phyloP scores from a whole-genome alignment of 1,140 invertebrate genomes.

The Daktulosphaira vitifoliae region DNA sequence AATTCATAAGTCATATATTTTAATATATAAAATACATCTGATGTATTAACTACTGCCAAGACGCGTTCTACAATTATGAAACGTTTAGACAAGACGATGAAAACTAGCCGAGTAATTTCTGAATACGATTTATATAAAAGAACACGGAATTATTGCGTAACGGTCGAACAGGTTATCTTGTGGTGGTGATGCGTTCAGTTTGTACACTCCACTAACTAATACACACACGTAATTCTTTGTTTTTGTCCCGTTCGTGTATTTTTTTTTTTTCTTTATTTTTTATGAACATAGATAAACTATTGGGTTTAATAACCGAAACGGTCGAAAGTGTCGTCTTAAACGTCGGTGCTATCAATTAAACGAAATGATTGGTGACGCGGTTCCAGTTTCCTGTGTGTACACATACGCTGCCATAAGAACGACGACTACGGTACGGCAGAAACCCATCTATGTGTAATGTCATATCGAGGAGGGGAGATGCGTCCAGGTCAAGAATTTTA shows the following conservation, averaged over 20 bases:
- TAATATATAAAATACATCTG: too few relatives aligned
- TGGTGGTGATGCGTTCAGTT: not conserved
- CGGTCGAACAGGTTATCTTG: constrained; percentile 6
- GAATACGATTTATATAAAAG: not conserved
- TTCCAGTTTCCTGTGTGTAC: not conserved
- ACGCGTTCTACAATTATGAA: too few relatives aligned
- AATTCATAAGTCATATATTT: too few relatives aligned
- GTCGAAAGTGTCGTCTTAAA: constrained; percentile 20
- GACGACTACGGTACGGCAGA: too few relatives aligned
- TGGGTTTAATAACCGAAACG: constrained; percentile 13
- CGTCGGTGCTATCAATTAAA: not conserved
- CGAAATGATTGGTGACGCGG: constrained; percentile 9
- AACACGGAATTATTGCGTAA: constrained; percentile 9
- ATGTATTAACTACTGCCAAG: too few relatives aligned
- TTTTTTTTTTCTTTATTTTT: not conserved
- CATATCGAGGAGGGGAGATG: not conserved
- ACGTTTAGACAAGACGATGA: too few relatives aligned
- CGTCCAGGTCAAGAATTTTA: constrained; percentile 29
- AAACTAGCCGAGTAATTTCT: constrained; percentile 22
- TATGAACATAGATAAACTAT: too few relatives aligned
- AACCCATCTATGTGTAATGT: too few relatives aligned
- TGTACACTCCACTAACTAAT: not conserved
- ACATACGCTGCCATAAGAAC: too few relatives aligned
- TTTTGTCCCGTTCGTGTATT: not conserved
- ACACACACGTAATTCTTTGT: not conserved